Percentiles rank a stretch among this genome's conserved stretches.
These are phyloP conservation scores for Cyrtodaria siliqua DNA, from an alignment of 2,888 invertebrate genomes.

Conservation along the genomic window DNA sequence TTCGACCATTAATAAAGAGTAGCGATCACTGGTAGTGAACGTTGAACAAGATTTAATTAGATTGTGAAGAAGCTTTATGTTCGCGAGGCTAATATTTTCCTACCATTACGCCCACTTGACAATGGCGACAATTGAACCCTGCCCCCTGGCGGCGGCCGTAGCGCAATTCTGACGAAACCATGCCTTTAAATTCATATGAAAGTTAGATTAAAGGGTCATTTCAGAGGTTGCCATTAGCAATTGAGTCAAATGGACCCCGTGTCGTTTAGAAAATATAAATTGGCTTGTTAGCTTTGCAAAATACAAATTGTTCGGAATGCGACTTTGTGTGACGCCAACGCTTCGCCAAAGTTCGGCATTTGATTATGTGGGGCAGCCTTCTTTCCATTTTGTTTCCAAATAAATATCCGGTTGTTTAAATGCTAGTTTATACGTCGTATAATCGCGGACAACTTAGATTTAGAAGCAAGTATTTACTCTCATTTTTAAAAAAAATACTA, in stretches of 20 bases:
- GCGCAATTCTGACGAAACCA: constrained; percentile 55
- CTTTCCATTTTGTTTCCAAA: too few relatives aligned
- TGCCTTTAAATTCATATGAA: constrained; percentile 64
- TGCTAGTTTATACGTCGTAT: too few relatives aligned
- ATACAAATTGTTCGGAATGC: constrained; percentile 49
- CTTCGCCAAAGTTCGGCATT: not conserved
- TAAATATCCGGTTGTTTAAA: too few relatives aligned
- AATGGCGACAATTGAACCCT: constrained; percentile 45
- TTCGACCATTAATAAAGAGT: constrained; percentile 63
- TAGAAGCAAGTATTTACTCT: too few relatives aligned
- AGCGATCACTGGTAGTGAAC: constrained; percentile 63
- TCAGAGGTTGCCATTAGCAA: constrained; percentile 61
- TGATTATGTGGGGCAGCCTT: too few relatives aligned
- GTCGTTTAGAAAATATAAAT: constrained; percentile 63
- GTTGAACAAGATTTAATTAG: constrained; percentile 70
- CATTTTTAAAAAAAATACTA: too few relatives aligned
- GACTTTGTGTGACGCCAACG: constrained; percentile 22
- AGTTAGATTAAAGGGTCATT: constrained; percentile 66
- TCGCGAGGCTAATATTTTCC: constrained; percentile 64
- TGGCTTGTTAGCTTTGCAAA: constrained; percentile 65
- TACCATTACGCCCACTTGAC: constrained; percentile 65
- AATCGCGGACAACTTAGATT: too few relatives aligned
- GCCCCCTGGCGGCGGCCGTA: constrained; percentile 44
- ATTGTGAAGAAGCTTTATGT: constrained; percentile 61
- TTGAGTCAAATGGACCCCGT: constrained; percentile 58